Base-by-base conservation (phyloP, 2,797 vertebrate genomes). In the Acipenser ruthenus region DNA sequence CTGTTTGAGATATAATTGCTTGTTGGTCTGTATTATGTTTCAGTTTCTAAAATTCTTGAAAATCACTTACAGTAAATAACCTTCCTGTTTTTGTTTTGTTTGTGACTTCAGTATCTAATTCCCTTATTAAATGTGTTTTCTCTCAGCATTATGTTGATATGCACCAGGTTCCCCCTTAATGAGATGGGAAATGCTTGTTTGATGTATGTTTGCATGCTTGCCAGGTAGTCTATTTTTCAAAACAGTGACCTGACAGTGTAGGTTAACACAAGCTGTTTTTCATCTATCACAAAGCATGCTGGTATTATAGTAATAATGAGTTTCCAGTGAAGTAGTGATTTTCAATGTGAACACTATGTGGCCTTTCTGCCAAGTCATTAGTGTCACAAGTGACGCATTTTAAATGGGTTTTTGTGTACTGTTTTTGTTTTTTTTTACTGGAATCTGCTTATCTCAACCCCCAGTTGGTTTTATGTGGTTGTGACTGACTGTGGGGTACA, bases 301-400 rank as follows among this genome's bases (percentile, higher is more conserved):
- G 47, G 18, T 62, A 12, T 62, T 62, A 62, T 37, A 62, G 60
- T 62, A 62, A 37, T 62, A 62, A 62, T 62, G 60, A 62, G 23
- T 62, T 62, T 62, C 60, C 60, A 18, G 10, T 47, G 18, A 23
- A 18, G 60, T 62, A 62, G 6, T 62, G 60, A 47, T 62, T 62
- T 62, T 62, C 18, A 62, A 37, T 62, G 7, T 62, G 13, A 62
- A 6, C 60, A 62, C 7, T 8, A 62, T 62, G 47, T 62, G 18
- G 60, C 13, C 13, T 62, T 62, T 23, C 60, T 47, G 60, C 60
- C 60, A 62, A 37, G 18, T 48, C 60, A 62, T 18, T 18, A 18
- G 15, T 18, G 15, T 18, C 15, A 18, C 15, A 18, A 18, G 15
- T 18, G 15, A 18, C 15, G 15, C 15, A 18, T 18, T 18, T 18